Base-by-base conservation (phyloP, 2,888 invertebrate species). In the Hirtodrosophila cameraria region DNA sequence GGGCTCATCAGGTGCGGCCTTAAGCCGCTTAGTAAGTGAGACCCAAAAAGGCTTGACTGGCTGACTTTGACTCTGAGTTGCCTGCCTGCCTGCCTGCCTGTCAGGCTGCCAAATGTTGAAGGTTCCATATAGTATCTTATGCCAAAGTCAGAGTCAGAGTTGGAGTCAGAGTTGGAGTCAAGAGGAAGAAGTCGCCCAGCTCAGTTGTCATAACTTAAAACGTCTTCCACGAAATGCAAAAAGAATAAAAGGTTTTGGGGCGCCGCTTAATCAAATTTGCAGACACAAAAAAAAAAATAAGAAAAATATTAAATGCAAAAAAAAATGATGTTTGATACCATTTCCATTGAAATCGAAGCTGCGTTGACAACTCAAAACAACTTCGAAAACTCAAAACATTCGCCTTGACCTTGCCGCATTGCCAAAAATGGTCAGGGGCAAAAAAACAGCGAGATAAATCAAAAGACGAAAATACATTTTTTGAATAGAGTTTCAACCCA, bases 1-100 rank as follows among this genome's bases (percentile, higher is more conserved):
- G 18, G 3, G 28, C 42, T 46, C 66, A 67, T 80, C 80, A 80
- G 80, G 86, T 80, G 80, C 83, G 86, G 83, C 60, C 65, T 55
- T 71, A 82, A 79, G 79, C 85, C 61, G 68, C 85, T 79, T 79
- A 79, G 72, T 79, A 79, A 79, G 72, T 82, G 79, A 79, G 82
- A 85, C 79, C 85, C 79, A 55, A 42, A 49, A 43, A 33, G 54
- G 54, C 38, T 42, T 42, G 41, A 46, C 38, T 28, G 16, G 1
- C 38, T 18, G 18, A 4, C 41, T 33, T n/a, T n/a, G n/a, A n/a
- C n/a, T n/a, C n/a, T n/a, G n/a, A n/a, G n/a, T n/a, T 23, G 38
- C 1, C 52, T 11, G 30, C 25, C 23, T 13, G 3, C 0, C 49
- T 43, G 31, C 52, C 55, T 9, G n/a, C 1, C 16, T 33, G 46